Evolutionary conservation across 2,888 invertebrate genomes (phyloP), one percentile per base, ranked within the genome.

Genomic region (Meiosimyza decipiens): DNA sequence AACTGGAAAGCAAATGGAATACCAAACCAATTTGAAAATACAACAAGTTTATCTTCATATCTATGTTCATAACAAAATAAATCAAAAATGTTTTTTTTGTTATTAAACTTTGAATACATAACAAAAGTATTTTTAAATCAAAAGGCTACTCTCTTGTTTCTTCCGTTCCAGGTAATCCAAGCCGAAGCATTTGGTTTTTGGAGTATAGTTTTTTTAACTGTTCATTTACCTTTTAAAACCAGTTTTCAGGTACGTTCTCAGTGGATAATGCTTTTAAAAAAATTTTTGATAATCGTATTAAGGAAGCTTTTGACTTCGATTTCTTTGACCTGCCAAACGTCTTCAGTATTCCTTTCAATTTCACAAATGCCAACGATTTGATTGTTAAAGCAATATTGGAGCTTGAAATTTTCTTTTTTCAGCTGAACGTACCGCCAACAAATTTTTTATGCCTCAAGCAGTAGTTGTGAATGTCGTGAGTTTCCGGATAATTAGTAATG

Each of bases 401-500:
- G n/a, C n/a, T n/a, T n/a, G n/a, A n/a, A n/a, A n/a, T 86, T 59
- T 80, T 68, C 84, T 82, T n/a, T 78, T 73, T 73, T 82, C 81
- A 2, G 89, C 83, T 51, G 77, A 67, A 1, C 79, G 78, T 83
- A 87, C 6, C 91, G 18, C 92, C 92, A 0, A 96, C 95, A 88
- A 94, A 97, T 85, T 96, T 94, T 75, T 89, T 91, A 84, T 98
- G 97, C 0, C 96, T 96, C 76, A 97, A 88, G 82, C 97, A 97
- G 85, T 92, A 98, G 72, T 92, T 91, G 77, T 93, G 89, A 79
- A 98, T 95, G 83, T 94, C 94, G 82, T 95, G 95, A 12, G 93
- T 90, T 80, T 94, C 93, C 0, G 97, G 96, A 87, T 91, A 96
- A 82, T 90, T 90, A 0, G 96, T 95, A 1, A 97, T 91, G 76